Evolutionary conservation across 1,140 invertebrate genomes (phyloP).

Genomic region (Steinernema khuongi): DNA sequence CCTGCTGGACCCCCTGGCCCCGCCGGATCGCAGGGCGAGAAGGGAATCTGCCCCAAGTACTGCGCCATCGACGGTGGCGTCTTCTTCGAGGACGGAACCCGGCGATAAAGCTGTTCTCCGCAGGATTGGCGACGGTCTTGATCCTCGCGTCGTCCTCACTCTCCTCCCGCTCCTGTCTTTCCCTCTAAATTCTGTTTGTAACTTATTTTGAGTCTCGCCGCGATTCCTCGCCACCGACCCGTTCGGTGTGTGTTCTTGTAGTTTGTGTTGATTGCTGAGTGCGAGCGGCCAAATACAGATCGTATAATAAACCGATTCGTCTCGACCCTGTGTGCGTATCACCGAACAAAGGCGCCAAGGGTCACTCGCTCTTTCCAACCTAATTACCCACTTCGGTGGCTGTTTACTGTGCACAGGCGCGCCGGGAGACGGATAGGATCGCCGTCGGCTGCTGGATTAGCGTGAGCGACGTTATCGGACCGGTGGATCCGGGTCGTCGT

Average conservation of each 20-base stretch:
- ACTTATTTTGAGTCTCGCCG: constrained; percentile 2
- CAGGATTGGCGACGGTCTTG: neutral
- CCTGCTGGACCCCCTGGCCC: constrained; percentile 49
- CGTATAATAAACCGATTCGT: constrained; percentile 14
- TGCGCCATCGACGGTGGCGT: constrained; percentile 13
- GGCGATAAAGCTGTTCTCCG: neutral
- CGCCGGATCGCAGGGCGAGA: constrained; percentile 48
- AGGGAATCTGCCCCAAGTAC: constrained; percentile 49
- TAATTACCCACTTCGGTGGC: neutral
- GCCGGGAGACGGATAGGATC: neutral
- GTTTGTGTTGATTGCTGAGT: constrained; percentile 12
- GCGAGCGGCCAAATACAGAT: constrained; percentile 4
- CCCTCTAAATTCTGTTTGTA: neutral
- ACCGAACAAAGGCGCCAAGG: neutral
- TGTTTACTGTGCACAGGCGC: neutral
- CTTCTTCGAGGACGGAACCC: constrained; percentile 9
- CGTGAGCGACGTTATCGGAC: neutral
- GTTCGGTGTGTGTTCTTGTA: neutral
- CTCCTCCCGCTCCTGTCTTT: constrained; percentile 3
- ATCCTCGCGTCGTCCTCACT: neutral
- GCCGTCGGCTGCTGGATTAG: neutral
- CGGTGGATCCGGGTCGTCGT: neutral
- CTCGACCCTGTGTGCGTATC: neutral
- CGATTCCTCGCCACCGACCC: neutral
- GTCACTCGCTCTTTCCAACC: neutral